Evolutionary conservation across 2,797 vertebrate genomes (phyloP).

Genomic region (Oreochromis mossambicus): DNA sequence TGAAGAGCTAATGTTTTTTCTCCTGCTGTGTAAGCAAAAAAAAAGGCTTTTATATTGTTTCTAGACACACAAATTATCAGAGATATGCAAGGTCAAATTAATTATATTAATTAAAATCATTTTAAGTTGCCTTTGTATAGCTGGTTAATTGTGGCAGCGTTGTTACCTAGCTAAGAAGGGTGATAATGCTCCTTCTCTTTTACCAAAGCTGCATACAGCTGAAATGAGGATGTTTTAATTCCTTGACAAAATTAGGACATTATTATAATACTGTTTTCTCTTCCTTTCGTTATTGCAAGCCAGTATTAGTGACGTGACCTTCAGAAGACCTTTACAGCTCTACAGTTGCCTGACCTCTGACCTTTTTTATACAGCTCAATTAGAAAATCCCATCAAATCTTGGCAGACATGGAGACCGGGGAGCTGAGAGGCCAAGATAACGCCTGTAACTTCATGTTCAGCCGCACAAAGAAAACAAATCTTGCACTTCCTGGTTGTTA

Average conservation of each 20-base stretch:
- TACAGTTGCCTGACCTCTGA: constrained; percentile 7
- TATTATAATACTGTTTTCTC: background rate
- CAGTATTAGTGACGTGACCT: background rate
- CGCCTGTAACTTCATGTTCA: constrained; percentile 79
- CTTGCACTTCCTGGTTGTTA: constrained; percentile 80
- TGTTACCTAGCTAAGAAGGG: background rate
- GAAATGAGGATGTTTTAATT: background rate
- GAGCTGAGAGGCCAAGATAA: constrained; percentile 89
- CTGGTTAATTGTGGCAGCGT: background rate
- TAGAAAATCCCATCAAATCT: background rate
- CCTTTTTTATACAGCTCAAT: background rate
- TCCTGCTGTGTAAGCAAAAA: background rate
- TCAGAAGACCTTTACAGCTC: background rate
- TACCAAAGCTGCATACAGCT: background rate
- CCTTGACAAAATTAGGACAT: background rate
- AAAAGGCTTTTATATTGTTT: background rate
- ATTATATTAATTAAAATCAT: background rate
- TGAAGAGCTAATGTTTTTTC: background rate
- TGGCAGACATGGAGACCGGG: constrained; percentile 59
- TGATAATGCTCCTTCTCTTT: background rate
- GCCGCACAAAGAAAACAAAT: constrained; percentile 80
- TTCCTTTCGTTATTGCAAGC: background rate
- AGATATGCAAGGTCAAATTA: background rate
- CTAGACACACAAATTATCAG: background rate
- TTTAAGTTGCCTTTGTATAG: background rate